Evolutionary conservation across 2,797 vertebrate genomes (phyloP).

Genomic region (Coregonus suidteri): DNA sequence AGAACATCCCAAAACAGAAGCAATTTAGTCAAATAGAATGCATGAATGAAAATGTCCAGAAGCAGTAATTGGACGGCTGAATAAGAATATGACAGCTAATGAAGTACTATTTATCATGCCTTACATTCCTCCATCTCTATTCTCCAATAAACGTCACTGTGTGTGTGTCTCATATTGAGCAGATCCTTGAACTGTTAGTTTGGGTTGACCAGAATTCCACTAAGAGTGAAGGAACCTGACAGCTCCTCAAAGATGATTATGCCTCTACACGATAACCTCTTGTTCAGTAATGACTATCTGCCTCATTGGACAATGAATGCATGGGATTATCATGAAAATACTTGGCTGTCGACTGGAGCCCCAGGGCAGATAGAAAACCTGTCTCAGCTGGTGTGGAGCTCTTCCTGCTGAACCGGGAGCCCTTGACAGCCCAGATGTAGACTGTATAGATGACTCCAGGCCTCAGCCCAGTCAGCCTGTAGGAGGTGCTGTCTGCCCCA

Average conservation of each 20-base stretch:
- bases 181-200: neutral
- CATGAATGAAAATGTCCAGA: constrained; percentile 6
- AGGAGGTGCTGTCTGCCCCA: constrained; percentile 63
- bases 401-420: constrained; percentile 74
- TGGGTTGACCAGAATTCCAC: neutral
- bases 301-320: neutral
- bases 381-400: constrained; percentile 72
- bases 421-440: constrained; percentile 78
- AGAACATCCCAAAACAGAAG: too few relatives aligned
- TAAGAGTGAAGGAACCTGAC: neutral
- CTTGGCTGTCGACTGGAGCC: constrained; percentile 1
- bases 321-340: neutral
- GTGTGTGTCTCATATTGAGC: neutral
- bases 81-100: neutral
- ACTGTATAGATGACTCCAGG: constrained; percentile 74
- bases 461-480: constrained; percentile 70
- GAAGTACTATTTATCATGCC: neutral
- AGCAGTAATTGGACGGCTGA: neutral
- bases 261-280: neutral
- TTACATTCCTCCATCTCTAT: neutral
- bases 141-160: neutral
- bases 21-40: too few relatives aligned
- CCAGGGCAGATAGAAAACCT: constrained; percentile 63
- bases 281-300: neutral
- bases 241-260: neutral